Percentiles rank a stretch among this genome's conserved stretches.
phyloP scores from a whole-genome alignment of 2,797 vertebrate genomes.

The Pantherophis vulpinus region DNA sequence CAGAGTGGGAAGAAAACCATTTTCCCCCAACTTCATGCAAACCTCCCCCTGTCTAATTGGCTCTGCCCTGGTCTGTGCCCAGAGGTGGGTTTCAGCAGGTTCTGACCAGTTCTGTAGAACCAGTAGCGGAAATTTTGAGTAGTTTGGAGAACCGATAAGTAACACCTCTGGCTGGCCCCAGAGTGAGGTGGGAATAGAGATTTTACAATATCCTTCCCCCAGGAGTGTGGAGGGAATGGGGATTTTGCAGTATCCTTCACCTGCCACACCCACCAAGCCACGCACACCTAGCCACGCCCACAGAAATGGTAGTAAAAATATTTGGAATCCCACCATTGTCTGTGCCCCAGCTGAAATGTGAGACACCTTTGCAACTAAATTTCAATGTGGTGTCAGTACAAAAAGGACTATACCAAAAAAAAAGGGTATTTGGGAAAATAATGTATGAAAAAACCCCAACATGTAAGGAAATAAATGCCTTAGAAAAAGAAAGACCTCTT shows the following conservation, averaged over 20 bases:
- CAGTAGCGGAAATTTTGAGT: no score
- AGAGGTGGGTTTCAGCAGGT: no score
- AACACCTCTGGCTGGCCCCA: no score
- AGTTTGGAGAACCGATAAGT: no score
- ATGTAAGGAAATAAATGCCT: background rate
- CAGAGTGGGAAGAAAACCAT: background rate
- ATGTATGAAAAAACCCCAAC: background rate
- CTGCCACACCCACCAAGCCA: no score
- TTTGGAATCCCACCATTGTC: background rate
- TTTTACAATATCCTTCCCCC: no score
- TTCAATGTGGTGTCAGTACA: background rate
- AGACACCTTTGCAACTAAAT: background rate
- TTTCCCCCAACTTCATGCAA: background rate
- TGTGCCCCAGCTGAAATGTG: background rate
- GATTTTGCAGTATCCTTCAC: no score
- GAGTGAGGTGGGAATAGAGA: no score
- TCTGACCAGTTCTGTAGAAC: no score
- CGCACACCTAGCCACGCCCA: no score
- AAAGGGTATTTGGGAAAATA: background rate
- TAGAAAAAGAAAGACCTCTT: background rate
- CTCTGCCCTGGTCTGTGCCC: background rate
- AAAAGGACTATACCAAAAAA: background rate
- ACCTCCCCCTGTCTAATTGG: background rate
- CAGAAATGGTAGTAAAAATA: no score
- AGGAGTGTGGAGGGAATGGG: no score